Evolutionary conservation across 2,113 vertebrate species (phyloP).

Genomic region (Hippocampus mohnikei): DNA sequence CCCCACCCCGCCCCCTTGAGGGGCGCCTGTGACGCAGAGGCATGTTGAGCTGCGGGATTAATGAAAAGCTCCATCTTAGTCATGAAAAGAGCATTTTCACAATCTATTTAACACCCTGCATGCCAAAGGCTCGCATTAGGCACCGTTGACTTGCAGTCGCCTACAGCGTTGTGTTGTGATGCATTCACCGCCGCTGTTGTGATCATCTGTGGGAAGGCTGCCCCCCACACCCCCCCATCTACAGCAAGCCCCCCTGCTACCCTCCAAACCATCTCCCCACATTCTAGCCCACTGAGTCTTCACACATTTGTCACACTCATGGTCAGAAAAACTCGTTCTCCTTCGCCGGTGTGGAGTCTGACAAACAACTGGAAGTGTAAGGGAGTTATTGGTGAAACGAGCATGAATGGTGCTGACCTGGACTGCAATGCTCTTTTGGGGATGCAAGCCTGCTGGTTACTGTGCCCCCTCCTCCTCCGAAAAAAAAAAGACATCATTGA

Average conservation of each 20-base stretch:
- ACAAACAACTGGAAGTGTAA: conserved; percentile 52
- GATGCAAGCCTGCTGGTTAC: conserved; percentile 1
- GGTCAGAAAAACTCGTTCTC: conserved; percentile 58
- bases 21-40: conserved; percentile 63
- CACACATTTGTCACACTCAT: conserved; percentile 57
- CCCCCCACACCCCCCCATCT: conserved; percentile 6
- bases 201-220: conserved; percentile 57
- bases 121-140: conserved; percentile 65
- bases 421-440: conserved; percentile 34
- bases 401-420: conserved; percentile 25
- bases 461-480: rapidly evolving
- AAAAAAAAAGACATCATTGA: not conserved
- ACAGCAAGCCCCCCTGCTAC: conserved; percentile 7
- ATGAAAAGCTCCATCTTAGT: conserved; percentile 75
- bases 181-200: conserved; percentile 63
- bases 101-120: conserved; percentile 70
- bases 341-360: conserved; percentile 47
- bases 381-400: conserved; percentile 45
- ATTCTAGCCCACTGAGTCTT: conserved; percentile 47
- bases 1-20: too few relatives aligned
- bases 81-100: conserved; percentile 72
- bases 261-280: not conserved
- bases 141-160: conserved; percentile 62
- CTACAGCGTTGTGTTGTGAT: conserved; percentile 61
- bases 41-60: conserved; percentile 71